These are phyloP conservation scores for Anoplius nigerrimus DNA, from an alignment of 2,888 invertebrate genomes.

Conservation along the genomic window DNA sequence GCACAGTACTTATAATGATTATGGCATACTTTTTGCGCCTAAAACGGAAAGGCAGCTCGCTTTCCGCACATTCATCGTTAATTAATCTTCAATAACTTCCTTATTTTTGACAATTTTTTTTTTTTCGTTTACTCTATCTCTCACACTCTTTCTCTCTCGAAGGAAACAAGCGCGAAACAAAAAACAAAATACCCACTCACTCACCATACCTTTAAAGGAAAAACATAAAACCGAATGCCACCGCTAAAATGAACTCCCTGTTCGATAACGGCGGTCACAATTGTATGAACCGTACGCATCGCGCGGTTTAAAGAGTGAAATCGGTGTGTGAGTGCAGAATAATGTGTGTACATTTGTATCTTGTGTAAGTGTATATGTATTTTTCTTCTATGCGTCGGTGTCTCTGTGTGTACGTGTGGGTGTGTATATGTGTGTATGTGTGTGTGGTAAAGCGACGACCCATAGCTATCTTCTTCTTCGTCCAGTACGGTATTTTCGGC, in stretches of 20 bases:
- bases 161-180: conserved; percentile 33
- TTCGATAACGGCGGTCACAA: conserved; percentile 23
- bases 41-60: not conserved
- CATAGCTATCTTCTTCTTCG: conserved; percentile 60
- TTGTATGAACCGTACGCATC: conserved; percentile 19
- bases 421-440: conserved; percentile 37
- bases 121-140: not conserved
- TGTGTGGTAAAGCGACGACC: conserved; percentile 52
- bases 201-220: conserved; percentile 30
- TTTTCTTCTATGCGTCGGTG: not conserved
- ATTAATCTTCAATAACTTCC: conserved; percentile 7
- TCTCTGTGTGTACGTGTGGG: conserved; percentile 18
- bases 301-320: conserved; percentile 8
- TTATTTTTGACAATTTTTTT: too few relatives aligned
- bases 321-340: conserved; percentile 5
- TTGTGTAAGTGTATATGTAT: not conserved
- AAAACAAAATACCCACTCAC: conserved; percentile 20
- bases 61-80: not conserved
- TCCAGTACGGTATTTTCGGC: conserved; percentile 38
- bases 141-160: conserved; percentile 12
- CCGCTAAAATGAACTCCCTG: conserved; percentile 18
- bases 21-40: conserved; percentile 14
- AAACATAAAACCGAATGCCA: conserved; percentile 1
- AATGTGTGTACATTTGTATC: conserved; percentile 13
- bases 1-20: not conserved